Base-by-base conservation (phyloP, 2,888 invertebrate genomes). In the Diadegma fenestrale region DNA sequence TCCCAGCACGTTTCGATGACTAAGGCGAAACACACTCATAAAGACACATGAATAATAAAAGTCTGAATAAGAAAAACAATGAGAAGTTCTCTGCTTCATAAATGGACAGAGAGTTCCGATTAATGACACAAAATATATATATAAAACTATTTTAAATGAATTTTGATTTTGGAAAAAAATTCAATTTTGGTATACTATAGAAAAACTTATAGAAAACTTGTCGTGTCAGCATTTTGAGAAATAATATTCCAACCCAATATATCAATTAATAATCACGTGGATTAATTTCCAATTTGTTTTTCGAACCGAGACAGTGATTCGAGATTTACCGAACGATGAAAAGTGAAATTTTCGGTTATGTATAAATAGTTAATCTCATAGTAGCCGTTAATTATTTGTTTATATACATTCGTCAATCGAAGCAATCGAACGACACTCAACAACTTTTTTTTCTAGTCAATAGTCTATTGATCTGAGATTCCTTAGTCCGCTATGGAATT, bases 1-100 rank as follows among this genome's bases (percentile, higher is more conserved):
- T 68, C 68, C 68, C 68, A 12, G 37, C 22, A 41, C 41, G 45
- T n/a, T 37, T 33, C n/a, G 33, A 45, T 68, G 68, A 68, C 68
- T 68, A 45, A 68, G 22, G 19, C 43, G 26, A 76, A 19, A 33
- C 33, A 33, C 33, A 43, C 63, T 22, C 54, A 72, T 22, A 30
- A 14, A 63, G 43, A 14, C 75, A 66, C 0, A 10, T 14, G 41
- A n/a, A 61, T 61, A 72, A 63, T 30, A 45, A 71, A 61, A 30
- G 54, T 45, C n/a, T 43, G 3, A n/a, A 68, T 26, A 26, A 41
- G 17, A 68, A 43, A 45, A 22, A 19, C 14, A 43, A 45, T 43
- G 22, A 22, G 14, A 26, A 22, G 14, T 68, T 68, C 10, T 26
- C 14, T 26, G 26, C 12, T 58, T 26, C 26, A 14, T 58, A 14